phyloP scores from a whole-genome alignment of 2,797 vertebrate species.

The Geotrypetes seraphini region DNA sequence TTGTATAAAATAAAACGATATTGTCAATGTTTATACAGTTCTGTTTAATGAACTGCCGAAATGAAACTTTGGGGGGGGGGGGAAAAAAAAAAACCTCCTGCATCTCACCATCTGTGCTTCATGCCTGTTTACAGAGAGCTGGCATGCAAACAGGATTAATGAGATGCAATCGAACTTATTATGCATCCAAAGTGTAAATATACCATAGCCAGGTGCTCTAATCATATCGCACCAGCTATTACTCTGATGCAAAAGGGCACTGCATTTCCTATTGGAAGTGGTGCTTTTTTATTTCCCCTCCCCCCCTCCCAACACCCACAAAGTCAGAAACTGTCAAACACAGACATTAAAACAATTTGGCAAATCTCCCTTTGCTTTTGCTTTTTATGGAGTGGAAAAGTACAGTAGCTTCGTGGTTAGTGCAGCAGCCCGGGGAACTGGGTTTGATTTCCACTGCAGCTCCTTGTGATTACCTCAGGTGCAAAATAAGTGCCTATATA shows the following conservation, averaged over 20 bases:
- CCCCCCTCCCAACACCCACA: too few relatives aligned
- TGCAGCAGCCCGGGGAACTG: too few relatives aligned
- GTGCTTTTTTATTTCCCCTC: too few relatives aligned
- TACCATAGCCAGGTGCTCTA: background rate
- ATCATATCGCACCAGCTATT: background rate
- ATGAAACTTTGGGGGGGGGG: slow-evolving; percentile 9
- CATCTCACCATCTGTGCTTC: slow-evolving; percentile 17
- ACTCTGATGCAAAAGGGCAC: background rate
- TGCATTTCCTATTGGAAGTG: background rate
- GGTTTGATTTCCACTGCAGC: too few relatives aligned
- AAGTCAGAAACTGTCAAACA: too few relatives aligned
- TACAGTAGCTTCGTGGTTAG: too few relatives aligned
- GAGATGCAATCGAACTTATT: slow-evolving; percentile 10
- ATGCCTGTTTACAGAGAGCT: slow-evolving; percentile 7
- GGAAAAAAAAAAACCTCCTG: background rate
- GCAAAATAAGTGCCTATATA: too few relatives aligned
- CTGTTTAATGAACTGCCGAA: slow-evolving; percentile 13
- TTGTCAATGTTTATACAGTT: slow-evolving; percentile 13
- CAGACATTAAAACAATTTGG: too few relatives aligned
- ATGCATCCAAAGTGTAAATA: slow-evolving; percentile 14
- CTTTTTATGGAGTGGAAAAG: too few relatives aligned
- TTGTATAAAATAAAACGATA: slow-evolving; percentile 1
- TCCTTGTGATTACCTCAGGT: too few relatives aligned
- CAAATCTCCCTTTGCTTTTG: too few relatives aligned
- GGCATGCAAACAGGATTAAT: slow-evolving; percentile 12